These are phyloP conservation scores for Dione vanillae DNA, from an alignment of 2,888 invertebrate genomes.

Conservation along the genomic window DNA sequence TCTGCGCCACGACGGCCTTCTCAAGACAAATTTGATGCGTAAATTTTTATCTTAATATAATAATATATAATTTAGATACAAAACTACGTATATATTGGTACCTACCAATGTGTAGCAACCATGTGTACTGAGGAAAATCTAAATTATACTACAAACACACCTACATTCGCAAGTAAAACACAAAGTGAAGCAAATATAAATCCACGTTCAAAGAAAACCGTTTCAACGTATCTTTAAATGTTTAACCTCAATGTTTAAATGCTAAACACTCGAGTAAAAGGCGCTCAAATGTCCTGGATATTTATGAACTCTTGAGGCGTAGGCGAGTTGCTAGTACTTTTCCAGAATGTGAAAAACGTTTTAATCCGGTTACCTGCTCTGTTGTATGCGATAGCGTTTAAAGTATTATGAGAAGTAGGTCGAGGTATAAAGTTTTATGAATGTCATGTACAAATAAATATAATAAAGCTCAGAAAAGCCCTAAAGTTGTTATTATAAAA, in stretches of 20 bases:
- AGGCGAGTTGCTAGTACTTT: conserved; percentile 6
- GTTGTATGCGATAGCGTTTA: neutral
- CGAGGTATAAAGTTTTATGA: conserved; percentile 4
- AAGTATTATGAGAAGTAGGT: conserved; percentile 17
- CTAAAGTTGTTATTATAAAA: no score
- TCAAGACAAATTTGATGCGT: no score
- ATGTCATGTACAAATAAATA: neutral
- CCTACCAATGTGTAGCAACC: neutral
- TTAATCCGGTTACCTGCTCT: neutral
- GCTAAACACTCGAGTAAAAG: conserved; percentile 21
- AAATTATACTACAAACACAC: neutral
- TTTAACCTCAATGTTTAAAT: conserved; percentile 17
- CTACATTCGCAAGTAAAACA: neutral
- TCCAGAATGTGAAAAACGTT: conserved; percentile 15
- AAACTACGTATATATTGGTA: neutral
- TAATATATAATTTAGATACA: no score
- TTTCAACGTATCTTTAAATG: conserved; percentile 19
- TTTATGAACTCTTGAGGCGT: conserved; percentile 18
- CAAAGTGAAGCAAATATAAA: conserved; percentile 18
- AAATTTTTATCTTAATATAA: no score
- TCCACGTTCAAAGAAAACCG: conserved; percentile 1
- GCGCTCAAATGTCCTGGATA: conserved; percentile 17
- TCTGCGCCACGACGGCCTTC: no score
- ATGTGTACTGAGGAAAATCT: conserved; percentile 9
- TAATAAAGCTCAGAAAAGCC: neutral